Conservation (phyloP, 2,113 vertebrate genomes). For the Uropsilus gracilis region DNA sequence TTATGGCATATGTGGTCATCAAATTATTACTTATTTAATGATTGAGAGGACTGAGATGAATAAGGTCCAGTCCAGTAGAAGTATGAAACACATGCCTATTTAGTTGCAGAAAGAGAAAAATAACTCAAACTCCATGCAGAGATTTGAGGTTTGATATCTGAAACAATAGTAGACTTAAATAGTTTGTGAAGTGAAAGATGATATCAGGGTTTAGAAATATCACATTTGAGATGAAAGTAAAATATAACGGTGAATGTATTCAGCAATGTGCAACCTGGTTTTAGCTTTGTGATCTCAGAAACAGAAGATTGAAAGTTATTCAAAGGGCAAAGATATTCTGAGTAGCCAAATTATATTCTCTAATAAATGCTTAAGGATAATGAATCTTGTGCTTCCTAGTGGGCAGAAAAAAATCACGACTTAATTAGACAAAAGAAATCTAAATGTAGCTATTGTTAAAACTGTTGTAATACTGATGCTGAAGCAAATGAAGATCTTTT, state of each 20-base stretch:
- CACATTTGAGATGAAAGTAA: not conserved
- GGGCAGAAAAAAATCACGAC: not conserved
- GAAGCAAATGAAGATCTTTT: no score
- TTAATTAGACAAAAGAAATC: not conserved
- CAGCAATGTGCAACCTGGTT: not conserved
- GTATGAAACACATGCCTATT: not conserved
- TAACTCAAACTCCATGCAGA: not conserved
- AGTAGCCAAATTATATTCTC: not conserved
- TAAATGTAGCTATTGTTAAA: not conserved
- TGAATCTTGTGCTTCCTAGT: not conserved
- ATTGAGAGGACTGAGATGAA: not conserved
- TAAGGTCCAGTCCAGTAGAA: not conserved
- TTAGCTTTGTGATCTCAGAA: not conserved
- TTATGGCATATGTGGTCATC: not conserved
- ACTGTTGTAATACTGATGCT: not conserved
- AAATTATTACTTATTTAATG: not conserved
- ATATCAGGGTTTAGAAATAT: not conserved
- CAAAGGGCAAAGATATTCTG: not conserved
- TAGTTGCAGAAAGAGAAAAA: not conserved
- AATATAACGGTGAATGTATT: not conserved
- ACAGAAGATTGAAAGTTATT: not conserved
- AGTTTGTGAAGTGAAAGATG: not conserved
- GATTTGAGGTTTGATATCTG: not conserved
- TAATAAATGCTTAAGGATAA: not conserved
- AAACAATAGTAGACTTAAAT: not conserved